Percentiles rank a stretch among this genome's conserved stretches.
Evolutionary conservation across 2,888 invertebrate genomes (phyloP).

Genomic region (Machimus rusticus): DNA sequence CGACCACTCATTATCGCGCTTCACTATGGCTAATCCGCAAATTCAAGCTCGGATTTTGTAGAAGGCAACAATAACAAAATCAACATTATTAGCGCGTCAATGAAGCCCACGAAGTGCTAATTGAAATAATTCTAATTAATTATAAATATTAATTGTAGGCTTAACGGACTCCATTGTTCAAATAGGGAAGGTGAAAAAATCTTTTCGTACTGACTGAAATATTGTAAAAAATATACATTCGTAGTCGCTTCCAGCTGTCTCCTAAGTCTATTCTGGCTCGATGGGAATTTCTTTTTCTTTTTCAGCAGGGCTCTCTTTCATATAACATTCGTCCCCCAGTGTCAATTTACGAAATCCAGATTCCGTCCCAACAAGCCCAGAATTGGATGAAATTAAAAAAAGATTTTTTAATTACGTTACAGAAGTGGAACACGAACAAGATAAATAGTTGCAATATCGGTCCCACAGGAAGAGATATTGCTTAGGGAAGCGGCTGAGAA

Average conservation of each 20-base stretch:
- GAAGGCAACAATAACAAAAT: conserved; percentile 4
- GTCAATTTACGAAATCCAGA: conserved; percentile 17
- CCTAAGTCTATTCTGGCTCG: background rate
- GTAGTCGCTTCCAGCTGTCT: background rate
- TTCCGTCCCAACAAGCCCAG: background rate
- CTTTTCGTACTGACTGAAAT: background rate
- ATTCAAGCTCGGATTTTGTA: conserved; percentile 34
- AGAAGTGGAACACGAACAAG: background rate
- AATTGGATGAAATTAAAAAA: conserved; percentile 13
- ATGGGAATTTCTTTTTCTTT: background rate
- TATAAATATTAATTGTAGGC: conserved; percentile 35
- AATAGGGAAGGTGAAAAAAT: background rate
- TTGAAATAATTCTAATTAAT: conserved; percentile 41
- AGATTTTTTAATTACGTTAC: conserved; percentile 34
- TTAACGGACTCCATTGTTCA: conserved; percentile 11
- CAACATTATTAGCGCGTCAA: conserved; percentile 34
- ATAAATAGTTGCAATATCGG: conserved; percentile 29
- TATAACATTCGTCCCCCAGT: background rate
- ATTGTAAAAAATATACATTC: background rate
- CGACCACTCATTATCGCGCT: conserved; percentile 21
- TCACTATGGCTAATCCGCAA: conserved; percentile 36
- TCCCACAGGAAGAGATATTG: background rate
- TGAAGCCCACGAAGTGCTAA: background rate
- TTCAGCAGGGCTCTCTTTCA: background rate
- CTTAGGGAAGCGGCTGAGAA: background rate